A percentile compares a stretch with the other conserved stretches of the same genome.
These are phyloP conservation scores for Drosophila pallidifrons DNA, from an alignment of 1,140 invertebrate species.

Conservation along the genomic window DNA sequence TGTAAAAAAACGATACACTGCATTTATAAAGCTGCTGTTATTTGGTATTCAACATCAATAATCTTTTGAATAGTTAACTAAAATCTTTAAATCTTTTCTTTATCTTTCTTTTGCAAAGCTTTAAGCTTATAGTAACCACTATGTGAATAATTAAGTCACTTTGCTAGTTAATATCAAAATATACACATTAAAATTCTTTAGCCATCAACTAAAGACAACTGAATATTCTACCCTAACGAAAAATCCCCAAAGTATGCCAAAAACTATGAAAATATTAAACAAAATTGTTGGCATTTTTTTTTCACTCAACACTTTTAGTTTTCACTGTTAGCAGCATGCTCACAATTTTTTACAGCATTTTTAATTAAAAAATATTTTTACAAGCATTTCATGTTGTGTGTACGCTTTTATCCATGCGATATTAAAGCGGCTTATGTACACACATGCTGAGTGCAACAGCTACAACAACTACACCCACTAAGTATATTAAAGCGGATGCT, in stretches of 20 bases:
- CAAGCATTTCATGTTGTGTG: conserved; percentile 28
- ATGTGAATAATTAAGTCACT: background rate
- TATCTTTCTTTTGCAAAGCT: too few species aligned
- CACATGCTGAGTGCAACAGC: conserved; percentile 16
- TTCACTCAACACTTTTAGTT: conserved; percentile 3
- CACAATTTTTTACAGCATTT: conserved; percentile 27
- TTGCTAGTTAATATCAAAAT: background rate
- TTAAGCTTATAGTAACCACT: too few species aligned
- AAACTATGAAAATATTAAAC: conserved; percentile 27
- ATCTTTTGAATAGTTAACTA: too few species aligned
- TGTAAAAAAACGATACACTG: background rate
- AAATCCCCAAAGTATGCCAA: background rate
- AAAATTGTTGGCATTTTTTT: conserved; percentile 14
- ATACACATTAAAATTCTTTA: background rate
- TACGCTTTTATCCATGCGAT: conserved; percentile 5
- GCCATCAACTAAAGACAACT: background rate
- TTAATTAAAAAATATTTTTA: conserved; percentile 52
- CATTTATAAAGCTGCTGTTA: background rate
- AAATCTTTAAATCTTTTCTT: too few species aligned
- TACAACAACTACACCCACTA: background rate
- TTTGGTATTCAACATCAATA: background rate
- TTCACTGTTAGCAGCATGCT: background rate
- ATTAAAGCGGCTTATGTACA: conserved; percentile 27
- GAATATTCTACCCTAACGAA: background rate
- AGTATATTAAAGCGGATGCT: background rate